A percentile compares a stretch with the other conserved stretches of the same genome.
Evolutionary conservation across 2,113 vertebrate genomes (phyloP).

Genomic region (Rhea americana): DNA sequence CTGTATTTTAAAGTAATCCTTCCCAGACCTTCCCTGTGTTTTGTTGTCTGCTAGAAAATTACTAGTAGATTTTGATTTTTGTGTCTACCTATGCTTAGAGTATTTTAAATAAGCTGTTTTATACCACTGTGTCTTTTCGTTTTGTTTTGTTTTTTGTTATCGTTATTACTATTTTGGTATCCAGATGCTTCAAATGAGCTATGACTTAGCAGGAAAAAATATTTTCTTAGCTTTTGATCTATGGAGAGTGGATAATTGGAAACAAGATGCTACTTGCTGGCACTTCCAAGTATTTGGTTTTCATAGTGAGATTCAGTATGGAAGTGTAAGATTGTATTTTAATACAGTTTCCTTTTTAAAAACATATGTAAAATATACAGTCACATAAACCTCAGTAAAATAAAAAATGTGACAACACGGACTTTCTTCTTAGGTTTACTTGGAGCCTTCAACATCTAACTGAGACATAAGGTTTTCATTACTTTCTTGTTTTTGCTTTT

Average conservation of each 20-base stretch:
- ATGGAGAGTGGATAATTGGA: conserved; percentile 23
- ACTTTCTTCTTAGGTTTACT: background rate
- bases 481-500: background rate
- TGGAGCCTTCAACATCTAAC: background rate
- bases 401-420: background rate
- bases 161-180: background rate
- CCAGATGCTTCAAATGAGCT: background rate
- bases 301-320: background rate
- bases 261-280: conserved; percentile 54
- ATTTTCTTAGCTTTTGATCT: background rate
- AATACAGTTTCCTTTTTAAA: background rate
- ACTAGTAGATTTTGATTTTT: background rate
- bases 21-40: background rate
- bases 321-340: conserved; percentile 32
- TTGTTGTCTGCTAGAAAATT: background rate
- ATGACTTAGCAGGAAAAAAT: background rate
- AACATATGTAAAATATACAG: background rate
- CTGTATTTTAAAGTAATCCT: conserved; percentile 11
- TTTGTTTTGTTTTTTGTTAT: background rate
- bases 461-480: background rate
- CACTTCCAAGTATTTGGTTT: conserved; percentile 31
- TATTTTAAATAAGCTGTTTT: background rate
- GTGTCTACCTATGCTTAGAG: background rate
- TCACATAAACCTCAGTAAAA: background rate
- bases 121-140: background rate